Evolutionary conservation across 1,140 invertebrate species (phyloP), one percentile per base, ranked within the genome.

Genomic region (Macrosteles quadrilineatus): DNA sequence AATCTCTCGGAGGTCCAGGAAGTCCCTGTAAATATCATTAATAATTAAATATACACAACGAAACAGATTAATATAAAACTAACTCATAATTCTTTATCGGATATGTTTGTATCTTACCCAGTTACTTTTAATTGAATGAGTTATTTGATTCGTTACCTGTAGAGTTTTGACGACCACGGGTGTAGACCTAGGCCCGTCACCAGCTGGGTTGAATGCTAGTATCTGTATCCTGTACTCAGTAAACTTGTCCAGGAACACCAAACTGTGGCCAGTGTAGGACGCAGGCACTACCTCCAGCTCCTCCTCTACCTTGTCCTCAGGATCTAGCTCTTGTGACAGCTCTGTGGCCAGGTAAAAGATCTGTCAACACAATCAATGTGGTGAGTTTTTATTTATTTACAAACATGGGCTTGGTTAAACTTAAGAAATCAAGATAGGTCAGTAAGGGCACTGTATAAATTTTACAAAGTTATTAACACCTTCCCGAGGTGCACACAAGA

Each of bases 171-270:
- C 90, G 21, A 87, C 88, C 0, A 95, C 85, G 0, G 91, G 85
- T 1, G 84, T 80, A 0, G 96, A 97, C 27, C 92, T 84, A 0
- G 96, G 96, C 2, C 97, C 96, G 82, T 98, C 95, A 31, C 97
- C 97, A 36, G 96, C 96, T 1, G 95, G 92, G 83, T 99, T 99
- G 78, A 97, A 98, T n/a, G 96, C 94, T 66, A 97, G 81, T 72
- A 99, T 88, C 82, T 95, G 91, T 67, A 98, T 93, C 25, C 88
- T 86, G 80, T 99, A 99, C 76, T 95, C 88, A 0, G 95, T 97
- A 79, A 91, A 99, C 82, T 96, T 97, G 77, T 97, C 92, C 3
- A 98, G 85, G 75, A 95, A 95, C 0, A 96, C 90, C 0, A 97
- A 83, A 70, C 90, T 94, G 76, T 96, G 92, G 0, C 88, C 86